Percentiles rank a stretch among this genome's conserved stretches.
phyloP scores from a whole-genome alignment of 2,888 invertebrate genomes.

The Plagiodera versicolora region DNA sequence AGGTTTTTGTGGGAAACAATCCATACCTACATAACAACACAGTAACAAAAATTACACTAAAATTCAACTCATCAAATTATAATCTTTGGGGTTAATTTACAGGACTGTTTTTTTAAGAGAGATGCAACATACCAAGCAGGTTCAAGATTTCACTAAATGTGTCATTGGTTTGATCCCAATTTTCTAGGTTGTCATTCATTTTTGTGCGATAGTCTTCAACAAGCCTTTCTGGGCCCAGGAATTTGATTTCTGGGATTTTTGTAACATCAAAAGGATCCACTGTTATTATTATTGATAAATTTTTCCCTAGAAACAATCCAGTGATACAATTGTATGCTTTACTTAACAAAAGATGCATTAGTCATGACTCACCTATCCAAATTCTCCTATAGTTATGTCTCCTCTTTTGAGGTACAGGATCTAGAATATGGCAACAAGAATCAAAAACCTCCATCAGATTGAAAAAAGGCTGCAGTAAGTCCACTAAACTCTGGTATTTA shows the following conservation, averaged over 20 bases:
- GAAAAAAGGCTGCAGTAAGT: constrained; percentile 50
- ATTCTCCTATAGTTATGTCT: constrained; percentile 52
- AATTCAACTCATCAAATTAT: too few species aligned
- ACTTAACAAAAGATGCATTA: neutral
- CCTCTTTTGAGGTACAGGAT: constrained; percentile 50
- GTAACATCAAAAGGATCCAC: constrained; percentile 48
- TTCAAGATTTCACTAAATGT: constrained; percentile 48
- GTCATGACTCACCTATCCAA: constrained; percentile 44
- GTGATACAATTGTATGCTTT: neutral
- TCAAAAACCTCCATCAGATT: constrained; percentile 53
- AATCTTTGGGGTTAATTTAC: too few species aligned
- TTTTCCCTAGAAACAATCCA: constrained; percentile 45
- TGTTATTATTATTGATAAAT: constrained; percentile 50
- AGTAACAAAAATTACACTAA: too few species aligned
- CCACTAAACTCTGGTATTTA: constrained; percentile 41
- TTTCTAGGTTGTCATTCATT: constrained; percentile 46
- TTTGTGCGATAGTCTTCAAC: constrained; percentile 41
- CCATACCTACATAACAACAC: constrained; percentile 37
- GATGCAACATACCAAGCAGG: constrained; percentile 45
- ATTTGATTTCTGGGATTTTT: constrained; percentile 50
- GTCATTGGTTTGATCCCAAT: constrained; percentile 47
- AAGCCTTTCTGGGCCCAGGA: constrained; percentile 52
- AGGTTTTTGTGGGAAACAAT: constrained; percentile 43
- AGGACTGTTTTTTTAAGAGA: too few species aligned
- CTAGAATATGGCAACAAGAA: constrained; percentile 50